A percentile compares a stretch with the other conserved stretches of the same genome.
Evolutionary conservation across 2,797 vertebrate species (phyloP).

Genomic region (Notolepis coatsorum): DNA sequence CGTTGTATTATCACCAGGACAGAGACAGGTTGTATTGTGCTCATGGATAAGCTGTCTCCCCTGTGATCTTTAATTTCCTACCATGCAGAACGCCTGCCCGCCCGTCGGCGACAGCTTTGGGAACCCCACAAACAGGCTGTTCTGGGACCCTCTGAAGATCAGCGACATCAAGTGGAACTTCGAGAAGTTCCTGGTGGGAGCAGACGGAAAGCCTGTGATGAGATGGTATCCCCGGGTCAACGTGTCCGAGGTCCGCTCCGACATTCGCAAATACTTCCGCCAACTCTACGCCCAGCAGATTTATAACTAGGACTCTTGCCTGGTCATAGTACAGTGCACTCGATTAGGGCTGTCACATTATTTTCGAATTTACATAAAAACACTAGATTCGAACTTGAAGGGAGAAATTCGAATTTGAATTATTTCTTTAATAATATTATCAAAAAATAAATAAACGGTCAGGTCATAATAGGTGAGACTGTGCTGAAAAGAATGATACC

Average conservation of each 20-base stretch:
- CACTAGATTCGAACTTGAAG: not conserved
- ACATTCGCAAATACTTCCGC: slow-evolving; percentile 79
- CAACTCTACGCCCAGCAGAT: slow-evolving; percentile 20
- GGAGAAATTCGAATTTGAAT: not conserved
- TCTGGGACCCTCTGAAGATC: slow-evolving; percentile 90
- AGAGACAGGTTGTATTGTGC: no score
- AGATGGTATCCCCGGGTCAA: slow-evolving; percentile 88
- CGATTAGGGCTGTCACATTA: not conserved
- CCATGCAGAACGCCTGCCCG: slow-evolving; percentile 87
- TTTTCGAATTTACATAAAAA: no score
- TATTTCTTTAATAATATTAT: not conserved
- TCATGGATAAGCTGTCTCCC: no score
- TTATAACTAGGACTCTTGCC: slow-evolving; percentile 31
- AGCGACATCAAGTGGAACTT: slow-evolving; percentile 98
- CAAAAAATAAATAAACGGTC: no score
- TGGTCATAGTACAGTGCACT: not conserved
- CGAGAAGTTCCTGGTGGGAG: slow-evolving; percentile 95
- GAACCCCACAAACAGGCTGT: slow-evolving; percentile 77
- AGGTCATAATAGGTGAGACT: no score
- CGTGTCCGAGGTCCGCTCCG: slow-evolving; percentile 75
- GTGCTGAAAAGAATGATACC: no score
- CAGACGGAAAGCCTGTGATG: slow-evolving; percentile 86
- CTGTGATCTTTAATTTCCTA: not conserved
- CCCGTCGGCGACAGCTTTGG: slow-evolving; percentile 86
- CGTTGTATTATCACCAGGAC: no score